Percentiles rank a stretch among this genome's conserved stretches.
These are phyloP conservation scores for Salticus scenicus DNA, from an alignment of 2,888 invertebrate species.

Conservation along the genomic window DNA sequence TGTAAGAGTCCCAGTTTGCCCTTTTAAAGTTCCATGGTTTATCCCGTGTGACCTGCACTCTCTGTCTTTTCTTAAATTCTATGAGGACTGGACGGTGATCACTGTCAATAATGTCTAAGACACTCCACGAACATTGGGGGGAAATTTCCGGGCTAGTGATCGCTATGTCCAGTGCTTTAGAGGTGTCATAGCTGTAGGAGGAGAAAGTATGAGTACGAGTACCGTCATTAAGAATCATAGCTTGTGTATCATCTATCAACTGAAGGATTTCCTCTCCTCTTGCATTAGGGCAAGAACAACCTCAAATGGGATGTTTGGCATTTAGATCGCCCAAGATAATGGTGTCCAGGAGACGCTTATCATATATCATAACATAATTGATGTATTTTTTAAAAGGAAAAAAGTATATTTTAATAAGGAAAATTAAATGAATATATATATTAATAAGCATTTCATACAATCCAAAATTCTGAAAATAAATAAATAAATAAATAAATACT, in stretches of 20 bases:
- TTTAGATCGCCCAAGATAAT: not conserved
- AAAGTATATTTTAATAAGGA: too few relatives aligned
- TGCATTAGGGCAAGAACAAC: conserved; percentile 23
- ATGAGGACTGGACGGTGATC: conserved; percentile 19
- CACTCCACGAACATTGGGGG: conserved; percentile 13
- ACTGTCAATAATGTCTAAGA: conserved; percentile 18
- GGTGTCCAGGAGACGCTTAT: too few relatives aligned
- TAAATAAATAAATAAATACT: too few relatives aligned
- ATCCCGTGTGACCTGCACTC: not conserved
- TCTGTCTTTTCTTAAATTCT: conserved; percentile 18
- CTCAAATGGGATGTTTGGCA: conserved; percentile 5
- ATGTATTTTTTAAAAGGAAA: too few relatives aligned
- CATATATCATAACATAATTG: too few relatives aligned
- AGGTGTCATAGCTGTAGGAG: conserved; percentile 29
- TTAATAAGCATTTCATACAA: too few relatives aligned
- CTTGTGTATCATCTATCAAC: conserved; percentile 17
- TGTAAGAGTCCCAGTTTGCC: not conserved
- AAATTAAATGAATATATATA: too few relatives aligned
- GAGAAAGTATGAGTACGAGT: not conserved
- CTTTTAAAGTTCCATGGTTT: conserved; percentile 21
- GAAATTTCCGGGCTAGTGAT: not conserved
- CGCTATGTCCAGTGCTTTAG: conserved; percentile 18
- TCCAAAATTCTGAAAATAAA: too few relatives aligned
- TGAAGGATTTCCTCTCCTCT: conserved; percentile 28
- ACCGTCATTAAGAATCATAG: conserved; percentile 13